Conservation (phyloP, 2,888 invertebrate species). For the Petrolisthes cinctipes region DNA sequence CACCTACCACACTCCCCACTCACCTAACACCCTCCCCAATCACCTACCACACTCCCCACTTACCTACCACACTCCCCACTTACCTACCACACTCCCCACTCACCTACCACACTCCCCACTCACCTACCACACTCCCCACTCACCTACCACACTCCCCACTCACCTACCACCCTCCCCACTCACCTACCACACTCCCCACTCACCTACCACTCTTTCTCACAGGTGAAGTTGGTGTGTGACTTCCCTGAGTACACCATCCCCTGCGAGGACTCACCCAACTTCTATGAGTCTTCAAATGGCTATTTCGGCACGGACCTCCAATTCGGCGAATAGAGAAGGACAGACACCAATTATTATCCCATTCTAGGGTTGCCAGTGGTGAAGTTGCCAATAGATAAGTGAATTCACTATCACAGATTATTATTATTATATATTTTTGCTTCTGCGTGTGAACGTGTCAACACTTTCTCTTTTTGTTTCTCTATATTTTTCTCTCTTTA, state of each 20-base stretch:
- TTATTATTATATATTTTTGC: too few relatives aligned
- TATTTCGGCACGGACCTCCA: slow-evolving; percentile 63
- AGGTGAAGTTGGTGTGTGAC: slow-evolving; percentile 61
- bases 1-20: neutral
- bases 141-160: neutral
- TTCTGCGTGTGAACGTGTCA: too few relatives aligned
- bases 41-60: neutral
- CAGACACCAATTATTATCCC: neutral
- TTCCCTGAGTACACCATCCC: slow-evolving; percentile 50
- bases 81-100: neutral
- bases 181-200: neutral
- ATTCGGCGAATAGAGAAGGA: slow-evolving; percentile 47
- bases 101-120: neutral
- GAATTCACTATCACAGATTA: too few relatives aligned
- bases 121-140: neutral
- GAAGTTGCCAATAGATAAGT: slow-evolving; percentile 13
- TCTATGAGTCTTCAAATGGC: slow-evolving; percentile 61
- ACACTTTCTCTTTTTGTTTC: too few relatives aligned
- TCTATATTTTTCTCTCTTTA: too few relatives aligned
- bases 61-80: too few relatives aligned
- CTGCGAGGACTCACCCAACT: slow-evolving; percentile 57
- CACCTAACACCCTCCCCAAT: neutral
- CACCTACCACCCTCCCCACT: neutral
- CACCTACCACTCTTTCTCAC: slow-evolving; percentile 4
- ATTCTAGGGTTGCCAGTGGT: slow-evolving; percentile 9